A percentile compares a stretch with the other conserved stretches of the same genome.
These are phyloP conservation scores for Cremastinae sp. DNA, from an alignment of 2,888 invertebrate species.

Conservation along the genomic window DNA sequence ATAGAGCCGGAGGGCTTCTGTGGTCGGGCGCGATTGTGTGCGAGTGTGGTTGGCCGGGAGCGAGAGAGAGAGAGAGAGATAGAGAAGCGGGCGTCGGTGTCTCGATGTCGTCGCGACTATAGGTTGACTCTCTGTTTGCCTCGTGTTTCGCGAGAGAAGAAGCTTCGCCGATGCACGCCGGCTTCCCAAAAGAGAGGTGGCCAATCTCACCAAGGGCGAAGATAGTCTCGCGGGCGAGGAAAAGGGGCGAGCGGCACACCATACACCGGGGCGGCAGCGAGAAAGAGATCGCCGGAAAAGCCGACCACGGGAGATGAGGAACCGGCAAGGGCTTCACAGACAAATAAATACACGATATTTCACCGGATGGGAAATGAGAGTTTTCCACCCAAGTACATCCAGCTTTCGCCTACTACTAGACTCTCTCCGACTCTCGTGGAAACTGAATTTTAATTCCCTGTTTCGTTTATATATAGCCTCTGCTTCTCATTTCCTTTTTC, in stretches of 20 bases:
- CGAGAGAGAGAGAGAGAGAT: not conserved
- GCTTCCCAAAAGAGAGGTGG: constrained; percentile 74
- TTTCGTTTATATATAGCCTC: constrained; percentile 17
- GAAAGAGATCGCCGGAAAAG: constrained; percentile 57
- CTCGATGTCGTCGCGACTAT: constrained; percentile 36
- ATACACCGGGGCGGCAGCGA: constrained; percentile 8
- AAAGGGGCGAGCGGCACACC: no score
- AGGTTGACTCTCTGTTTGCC: constrained; percentile 46
- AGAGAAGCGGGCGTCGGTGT: not conserved
- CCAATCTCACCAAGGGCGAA: constrained; percentile 62
- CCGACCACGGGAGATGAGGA: constrained; percentile 72
- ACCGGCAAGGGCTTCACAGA: constrained; percentile 74
- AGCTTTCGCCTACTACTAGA: constrained; percentile 70
- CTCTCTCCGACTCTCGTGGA: constrained; percentile 65
- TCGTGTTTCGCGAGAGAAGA: constrained; percentile 40
- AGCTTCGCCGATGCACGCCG: constrained; percentile 59
- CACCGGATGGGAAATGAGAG: constrained; percentile 78
- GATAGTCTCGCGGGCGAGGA: constrained; percentile 56
- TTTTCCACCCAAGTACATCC: constrained; percentile 66
- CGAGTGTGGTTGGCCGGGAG: constrained; percentile 1
- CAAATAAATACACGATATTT: constrained; percentile 80
- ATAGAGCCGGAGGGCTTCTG: constrained; percentile 65
- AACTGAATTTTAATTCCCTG: constrained; percentile 78
- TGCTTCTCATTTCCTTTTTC: constrained; percentile 40
- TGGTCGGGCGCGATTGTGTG: not conserved